These are phyloP conservation scores for Myotis vivesi DNA, from an alignment of 2,797 vertebrate species.

Conservation along the genomic window DNA sequence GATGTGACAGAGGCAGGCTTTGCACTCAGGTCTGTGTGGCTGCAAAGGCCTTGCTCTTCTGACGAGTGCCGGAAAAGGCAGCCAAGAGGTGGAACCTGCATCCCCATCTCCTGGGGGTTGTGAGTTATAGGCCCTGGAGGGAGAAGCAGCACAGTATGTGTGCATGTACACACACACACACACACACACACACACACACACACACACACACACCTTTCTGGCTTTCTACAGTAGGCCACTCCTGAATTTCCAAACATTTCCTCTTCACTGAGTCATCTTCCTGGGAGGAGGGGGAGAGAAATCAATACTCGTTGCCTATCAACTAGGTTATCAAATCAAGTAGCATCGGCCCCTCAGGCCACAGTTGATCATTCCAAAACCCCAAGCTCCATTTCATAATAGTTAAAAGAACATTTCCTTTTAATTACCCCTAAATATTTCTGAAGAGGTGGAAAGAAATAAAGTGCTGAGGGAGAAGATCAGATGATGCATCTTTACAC, in stretches of 20 bases:
- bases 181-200: neutral
- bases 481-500: neutral
- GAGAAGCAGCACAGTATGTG: too few relatives aligned
- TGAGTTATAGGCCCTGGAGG: neutral
- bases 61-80: neutral
- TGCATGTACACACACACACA: rapidly evolving
- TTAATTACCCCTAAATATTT: conserved; percentile 56
- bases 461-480: neutral
- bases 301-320: conserved; percentile 58
- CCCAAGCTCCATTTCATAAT: conserved; percentile 44
- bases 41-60: neutral
- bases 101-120: neutral
- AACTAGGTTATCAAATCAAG: conserved; percentile 41
- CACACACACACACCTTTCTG: neutral
- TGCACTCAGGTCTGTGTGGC: neutral
- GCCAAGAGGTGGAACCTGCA: neutral
- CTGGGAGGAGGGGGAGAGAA: neutral
- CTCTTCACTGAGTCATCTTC: conserved; percentile 46
- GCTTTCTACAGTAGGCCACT: neutral
- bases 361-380: neutral
- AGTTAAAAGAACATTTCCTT: conserved; percentile 32
- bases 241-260: conserved; percentile 22
- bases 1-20: neutral
- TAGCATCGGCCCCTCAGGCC: neutral
- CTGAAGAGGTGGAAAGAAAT: neutral